Percentiles rank a stretch among this genome's conserved stretches.
phyloP scores from a whole-genome alignment of 2,113 vertebrate genomes.

The Mesoclemmys tuberculata region DNA sequence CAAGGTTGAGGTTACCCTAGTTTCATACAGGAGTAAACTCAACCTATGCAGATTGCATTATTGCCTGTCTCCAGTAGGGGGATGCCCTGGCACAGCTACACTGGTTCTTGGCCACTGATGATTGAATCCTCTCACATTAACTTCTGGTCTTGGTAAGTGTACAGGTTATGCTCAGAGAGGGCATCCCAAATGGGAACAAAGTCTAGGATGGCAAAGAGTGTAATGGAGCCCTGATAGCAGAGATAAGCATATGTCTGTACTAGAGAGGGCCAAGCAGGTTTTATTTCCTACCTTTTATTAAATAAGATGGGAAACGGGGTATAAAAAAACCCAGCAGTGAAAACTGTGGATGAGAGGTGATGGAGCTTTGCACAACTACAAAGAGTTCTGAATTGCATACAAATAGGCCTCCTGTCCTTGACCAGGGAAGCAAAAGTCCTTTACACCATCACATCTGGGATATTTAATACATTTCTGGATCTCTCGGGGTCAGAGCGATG shows the following conservation, averaged over 20 bases:
- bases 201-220: background rate
- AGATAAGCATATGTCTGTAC: background rate
- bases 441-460: background rate
- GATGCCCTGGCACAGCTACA: fast-evolving
- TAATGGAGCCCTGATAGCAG: background rate
- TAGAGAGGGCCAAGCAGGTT: background rate
- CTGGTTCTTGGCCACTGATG: background rate
- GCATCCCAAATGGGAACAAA: background rate
- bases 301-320: background rate
- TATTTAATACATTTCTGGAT: background rate
- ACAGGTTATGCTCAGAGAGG: background rate
- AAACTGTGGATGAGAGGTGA: background rate
- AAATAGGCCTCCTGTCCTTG: background rate
- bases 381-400: background rate
- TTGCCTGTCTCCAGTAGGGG: background rate
- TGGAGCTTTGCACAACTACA: background rate
- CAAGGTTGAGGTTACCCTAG: background rate
- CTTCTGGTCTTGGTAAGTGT: background rate
- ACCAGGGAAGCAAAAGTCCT: background rate
- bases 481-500: background rate
- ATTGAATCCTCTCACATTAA: background rate
- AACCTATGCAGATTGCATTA: background rate
- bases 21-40: background rate
- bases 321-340: background rate
- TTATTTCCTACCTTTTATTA: background rate